phyloP scores from a whole-genome alignment of 2,797 vertebrate species.

The Phoxinus dragarum region DNA sequence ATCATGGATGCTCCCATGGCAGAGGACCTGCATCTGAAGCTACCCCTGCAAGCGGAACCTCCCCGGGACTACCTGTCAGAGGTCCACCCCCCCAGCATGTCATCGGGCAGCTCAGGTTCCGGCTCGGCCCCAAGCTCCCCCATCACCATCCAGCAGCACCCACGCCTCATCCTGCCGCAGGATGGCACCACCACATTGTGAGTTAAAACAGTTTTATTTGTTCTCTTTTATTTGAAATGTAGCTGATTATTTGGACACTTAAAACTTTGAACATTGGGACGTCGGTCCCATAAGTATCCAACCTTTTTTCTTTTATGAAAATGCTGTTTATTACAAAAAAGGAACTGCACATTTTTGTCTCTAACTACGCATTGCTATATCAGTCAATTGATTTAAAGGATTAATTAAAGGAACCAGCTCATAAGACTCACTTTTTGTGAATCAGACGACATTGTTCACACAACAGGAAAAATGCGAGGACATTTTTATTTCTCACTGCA shows the following conservation, averaged over 20 bases:
- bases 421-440: background rate
- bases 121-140: slow-evolving; percentile 95
- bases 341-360: background rate
- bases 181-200: slow-evolving; percentile 88
- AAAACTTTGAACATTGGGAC: background rate
- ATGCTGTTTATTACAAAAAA: background rate
- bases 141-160: slow-evolving; percentile 89
- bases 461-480: background rate
- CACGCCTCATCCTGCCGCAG: slow-evolving; percentile 88
- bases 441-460: background rate
- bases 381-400: background rate
- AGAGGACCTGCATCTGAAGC: slow-evolving; percentile 90
- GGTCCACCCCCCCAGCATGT: slow-evolving; percentile 92
- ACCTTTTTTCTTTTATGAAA: background rate
- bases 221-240: background rate
- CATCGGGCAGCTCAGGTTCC: slow-evolving; percentile 93
- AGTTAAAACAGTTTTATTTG: slow-evolving; percentile 68
- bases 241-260: background rate
- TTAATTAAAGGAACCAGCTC: background rate
- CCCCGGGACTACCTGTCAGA: slow-evolving; percentile 87
- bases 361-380: background rate
- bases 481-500: background rate
- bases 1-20: slow-evolving; percentile 95
- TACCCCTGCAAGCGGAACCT: slow-evolving; percentile 88
- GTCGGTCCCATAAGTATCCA: background rate